Evolutionary conservation across 1,140 invertebrate genomes (phyloP).

Genomic region (Drosophila bipectinata): DNA sequence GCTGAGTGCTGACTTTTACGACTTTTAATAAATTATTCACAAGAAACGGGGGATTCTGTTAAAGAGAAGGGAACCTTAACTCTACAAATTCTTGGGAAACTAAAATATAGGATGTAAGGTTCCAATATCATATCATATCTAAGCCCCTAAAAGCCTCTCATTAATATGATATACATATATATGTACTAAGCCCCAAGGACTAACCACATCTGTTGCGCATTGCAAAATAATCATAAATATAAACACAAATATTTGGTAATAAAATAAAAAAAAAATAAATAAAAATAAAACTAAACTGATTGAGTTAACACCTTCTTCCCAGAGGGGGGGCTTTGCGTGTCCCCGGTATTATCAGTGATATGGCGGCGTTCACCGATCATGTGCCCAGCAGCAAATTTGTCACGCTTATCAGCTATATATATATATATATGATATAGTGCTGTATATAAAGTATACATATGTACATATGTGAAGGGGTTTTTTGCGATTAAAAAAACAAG

Average conservation of each 20-base stretch:
- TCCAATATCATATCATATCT: too few species aligned
- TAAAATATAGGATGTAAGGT: too few species aligned
- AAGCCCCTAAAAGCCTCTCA: background rate
- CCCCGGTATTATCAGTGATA: constrained; percentile 50
- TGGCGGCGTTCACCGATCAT: constrained; percentile 58
- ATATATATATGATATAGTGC: constrained; percentile 14
- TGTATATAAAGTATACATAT: background rate
- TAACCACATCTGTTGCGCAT: constrained; percentile 8
- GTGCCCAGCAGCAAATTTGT: constrained; percentile 72
- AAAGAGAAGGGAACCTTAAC: background rate
- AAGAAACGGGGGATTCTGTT: constrained; percentile 1
- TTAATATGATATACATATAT: background rate
- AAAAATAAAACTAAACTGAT: constrained; percentile 23
- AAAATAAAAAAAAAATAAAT: background rate
- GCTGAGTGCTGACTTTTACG: background rate
- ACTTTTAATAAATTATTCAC: constrained; percentile 10
- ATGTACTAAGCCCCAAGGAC: background rate
- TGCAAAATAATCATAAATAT: constrained; percentile 30
- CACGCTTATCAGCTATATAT: constrained; percentile 65
- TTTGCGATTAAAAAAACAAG: too few species aligned
- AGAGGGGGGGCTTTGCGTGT: constrained; percentile 32
- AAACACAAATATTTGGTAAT: constrained; percentile 25
- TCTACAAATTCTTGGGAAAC: too few species aligned
- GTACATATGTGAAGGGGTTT: too few species aligned
- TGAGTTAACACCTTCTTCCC: constrained; percentile 53